Percentiles rank a stretch among this genome's conserved stretches.
Conservation (phyloP, 2,888 invertebrate genomes). For the Busseola fusca region DNA sequence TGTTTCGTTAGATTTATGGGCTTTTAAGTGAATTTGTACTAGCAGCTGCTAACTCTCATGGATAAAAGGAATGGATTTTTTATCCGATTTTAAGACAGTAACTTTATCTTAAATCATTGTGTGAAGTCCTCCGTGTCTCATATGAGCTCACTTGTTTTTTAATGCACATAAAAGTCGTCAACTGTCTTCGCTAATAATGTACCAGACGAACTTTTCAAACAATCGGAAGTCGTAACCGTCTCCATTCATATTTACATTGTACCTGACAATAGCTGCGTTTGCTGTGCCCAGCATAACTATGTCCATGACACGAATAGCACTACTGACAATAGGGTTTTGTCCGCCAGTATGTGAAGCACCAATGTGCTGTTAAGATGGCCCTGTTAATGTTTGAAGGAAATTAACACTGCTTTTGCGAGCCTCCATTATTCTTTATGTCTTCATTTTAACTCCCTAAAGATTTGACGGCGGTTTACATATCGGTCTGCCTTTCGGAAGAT, state of each 20-base stretch:
- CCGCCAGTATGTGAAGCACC: constrained; percentile 70
- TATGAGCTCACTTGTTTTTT: constrained; percentile 11
- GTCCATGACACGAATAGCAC: constrained; percentile 76
- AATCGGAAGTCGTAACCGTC: constrained; percentile 66
- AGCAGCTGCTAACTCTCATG: neutral
- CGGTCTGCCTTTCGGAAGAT: constrained; percentile 56
- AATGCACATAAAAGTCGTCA: constrained; percentile 2
- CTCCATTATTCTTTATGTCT: constrained; percentile 78
- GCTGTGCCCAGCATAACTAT: constrained; percentile 58
- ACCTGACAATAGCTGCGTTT: constrained; percentile 70
- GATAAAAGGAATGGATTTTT: neutral
- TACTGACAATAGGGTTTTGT: constrained; percentile 76
- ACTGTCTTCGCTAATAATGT: constrained; percentile 43
- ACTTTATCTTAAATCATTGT: neutral
- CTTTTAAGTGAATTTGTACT: constrained; percentile 24
- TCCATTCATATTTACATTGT: constrained; percentile 73
- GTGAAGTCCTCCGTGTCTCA: constrained; percentile 1
- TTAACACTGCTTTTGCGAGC: constrained; percentile 79
- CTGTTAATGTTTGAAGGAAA: constrained; percentile 80
- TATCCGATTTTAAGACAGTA: neutral
- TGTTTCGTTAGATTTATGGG: constrained; percentile 43
- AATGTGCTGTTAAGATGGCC: constrained; percentile 73
- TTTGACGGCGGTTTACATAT: constrained; percentile 64
- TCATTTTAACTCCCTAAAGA: constrained; percentile 75
- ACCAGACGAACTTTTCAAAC: constrained; percentile 39